Evolutionary conservation across 2,113 vertebrate species (phyloP).

Genomic region (Alces alces): DNA sequence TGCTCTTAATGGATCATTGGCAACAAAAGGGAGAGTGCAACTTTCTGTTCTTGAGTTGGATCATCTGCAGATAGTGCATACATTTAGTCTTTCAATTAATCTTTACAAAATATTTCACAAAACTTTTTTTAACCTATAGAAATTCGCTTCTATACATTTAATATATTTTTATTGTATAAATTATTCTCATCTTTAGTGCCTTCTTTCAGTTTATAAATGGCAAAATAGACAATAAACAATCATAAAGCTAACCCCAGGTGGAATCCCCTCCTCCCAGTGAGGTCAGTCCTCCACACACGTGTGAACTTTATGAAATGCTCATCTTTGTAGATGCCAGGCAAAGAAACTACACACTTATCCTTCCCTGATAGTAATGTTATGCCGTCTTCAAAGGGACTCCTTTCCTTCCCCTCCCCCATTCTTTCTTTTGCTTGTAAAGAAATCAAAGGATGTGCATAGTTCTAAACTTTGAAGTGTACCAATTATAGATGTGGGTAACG

Average conservation of each 20-base stretch:
- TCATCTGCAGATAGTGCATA: constrained; percentile 77
- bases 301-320: constrained; percentile 68
- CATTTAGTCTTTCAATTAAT: constrained; percentile 81
- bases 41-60: constrained; percentile 78
- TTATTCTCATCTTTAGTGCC: constrained; percentile 90
- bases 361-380: constrained; percentile 65
- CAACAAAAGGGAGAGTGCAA: constrained; percentile 76
- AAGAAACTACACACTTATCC: constrained; percentile 66
- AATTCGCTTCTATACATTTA: constrained; percentile 88
- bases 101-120: constrained; percentile 88
- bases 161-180: constrained; percentile 91
- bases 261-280: constrained; percentile 78
- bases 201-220: constrained; percentile 89
- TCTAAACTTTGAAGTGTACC: constrained; percentile 81
- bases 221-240: constrained; percentile 89
- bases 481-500: constrained; percentile 80
- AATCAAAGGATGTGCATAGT: constrained; percentile 87
- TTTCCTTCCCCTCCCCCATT: constrained; percentile 72
- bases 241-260: constrained; percentile 82
- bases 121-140: constrained; percentile 87
- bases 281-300: constrained; percentile 77
- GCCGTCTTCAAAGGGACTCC: constrained; percentile 70
- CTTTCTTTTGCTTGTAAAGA: constrained; percentile 76
- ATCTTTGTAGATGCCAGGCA: constrained; percentile 70
- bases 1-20: constrained; percentile 70